Evolutionary conservation across 2,888 invertebrate species (phyloP), one percentile per base, ranked within the genome.

Genomic region (Drosophila atroscutellata): DNA sequence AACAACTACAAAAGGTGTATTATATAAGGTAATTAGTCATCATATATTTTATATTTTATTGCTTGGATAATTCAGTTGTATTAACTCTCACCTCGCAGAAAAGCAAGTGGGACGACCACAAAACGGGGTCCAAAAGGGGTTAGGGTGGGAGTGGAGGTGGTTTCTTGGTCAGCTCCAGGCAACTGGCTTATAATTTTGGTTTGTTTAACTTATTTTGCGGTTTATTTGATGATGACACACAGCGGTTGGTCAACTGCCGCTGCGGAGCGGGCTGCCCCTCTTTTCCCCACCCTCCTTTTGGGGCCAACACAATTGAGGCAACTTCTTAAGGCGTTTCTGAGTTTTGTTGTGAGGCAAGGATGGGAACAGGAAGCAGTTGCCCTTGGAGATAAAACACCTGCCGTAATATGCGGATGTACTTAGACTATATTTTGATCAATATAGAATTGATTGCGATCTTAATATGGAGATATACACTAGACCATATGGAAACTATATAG

Each of bases 21-120:
- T 72, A 59, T 60, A 49, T 77, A 56, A 70, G 68, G 68, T 70
- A 76, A 86, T 88, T 86, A 80, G 52, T 20, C 20, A 13, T 15
- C 47, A 47, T 57, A 60, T 75, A 77, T 79, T 72, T 80, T 24
- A 11, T 59, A 71, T 80, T 84, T 84, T 72, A 78, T 77, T 78
- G 64, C 57, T 69, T 72, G 72, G 56, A 67, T 83, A 75, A 80
- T 68, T 45, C 72, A 69, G 61, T 77, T 84, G 20, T 73, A 79
- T 89, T 63, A 52, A 56, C 24, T 34, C 55, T 36, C n/a, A 32
- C 20, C 57, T 42, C 1, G 15, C 24, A 3, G 26, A 28, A 42
- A 51, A 56, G 45, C 60, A 37, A 39, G 49, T 26, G 7, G 24
- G 15, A 28, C 18, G 42, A 71, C 75, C 75, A 60, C 72, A 81